These are phyloP conservation scores for Tarsius wallacei DNA, from an alignment of 2,797 vertebrate genomes.

Conservation along the genomic window DNA sequence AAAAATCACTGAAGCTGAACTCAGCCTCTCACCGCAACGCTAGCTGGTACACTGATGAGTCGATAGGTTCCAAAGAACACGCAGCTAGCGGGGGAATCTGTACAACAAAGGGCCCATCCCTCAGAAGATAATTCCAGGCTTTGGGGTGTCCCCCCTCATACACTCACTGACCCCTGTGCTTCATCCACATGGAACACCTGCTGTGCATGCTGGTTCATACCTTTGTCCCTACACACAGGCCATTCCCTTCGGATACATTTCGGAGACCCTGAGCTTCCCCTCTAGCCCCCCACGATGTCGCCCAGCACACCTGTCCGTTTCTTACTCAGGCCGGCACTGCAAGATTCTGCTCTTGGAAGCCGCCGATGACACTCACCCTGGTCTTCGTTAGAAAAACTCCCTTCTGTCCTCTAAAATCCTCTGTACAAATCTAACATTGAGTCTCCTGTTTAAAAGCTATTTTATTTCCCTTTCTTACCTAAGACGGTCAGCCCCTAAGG, in stretches of 20 bases:
- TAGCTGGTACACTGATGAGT: no score
- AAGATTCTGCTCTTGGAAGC: not conserved
- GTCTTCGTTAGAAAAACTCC: conserved; percentile 29
- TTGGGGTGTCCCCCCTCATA: not conserved
- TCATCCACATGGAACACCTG: not conserved
- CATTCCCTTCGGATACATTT: not conserved
- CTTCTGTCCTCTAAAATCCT: not conserved
- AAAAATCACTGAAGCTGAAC: no score
- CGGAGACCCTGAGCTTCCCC: not conserved
- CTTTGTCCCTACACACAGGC: not conserved
- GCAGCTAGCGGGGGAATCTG: no score
- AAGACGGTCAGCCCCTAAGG: not conserved
- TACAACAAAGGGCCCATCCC: no score
- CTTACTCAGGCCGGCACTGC: not conserved
- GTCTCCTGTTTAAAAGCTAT: not conserved
- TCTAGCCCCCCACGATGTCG: rapidly evolving
- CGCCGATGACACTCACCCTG: not conserved
- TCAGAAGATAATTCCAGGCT: no score
- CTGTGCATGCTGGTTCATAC: not conserved
- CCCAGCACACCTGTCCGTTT: not conserved
- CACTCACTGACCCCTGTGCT: not conserved
- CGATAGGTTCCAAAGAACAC: no score
- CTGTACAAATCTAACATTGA: not conserved
- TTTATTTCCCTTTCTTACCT: not conserved
- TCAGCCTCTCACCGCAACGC: no score